Conservation (phyloP, 2,113 vertebrate genomes). For the Cyanoderma ruficeps region DNA sequence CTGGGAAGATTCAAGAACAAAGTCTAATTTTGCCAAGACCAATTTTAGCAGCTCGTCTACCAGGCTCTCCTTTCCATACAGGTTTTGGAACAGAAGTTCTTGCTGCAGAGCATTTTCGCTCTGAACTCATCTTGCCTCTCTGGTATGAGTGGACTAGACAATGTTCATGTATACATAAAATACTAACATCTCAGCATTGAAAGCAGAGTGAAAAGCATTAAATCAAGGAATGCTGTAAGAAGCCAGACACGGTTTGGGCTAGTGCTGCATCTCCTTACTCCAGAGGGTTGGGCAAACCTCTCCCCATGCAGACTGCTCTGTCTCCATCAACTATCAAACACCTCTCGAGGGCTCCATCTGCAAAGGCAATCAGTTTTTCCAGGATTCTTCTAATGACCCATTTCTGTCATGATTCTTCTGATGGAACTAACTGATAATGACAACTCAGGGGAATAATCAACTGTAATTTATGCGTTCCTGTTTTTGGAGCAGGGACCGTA, state of each 20-base stretch:
- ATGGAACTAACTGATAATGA: constrained; percentile 54
- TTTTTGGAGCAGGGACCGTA: not conserved
- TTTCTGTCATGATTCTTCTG: constrained; percentile 58
- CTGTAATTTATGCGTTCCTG: not conserved
- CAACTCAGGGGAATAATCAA: constrained; percentile 59
- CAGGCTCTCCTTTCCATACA: not conserved
- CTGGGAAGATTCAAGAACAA: not conserved
- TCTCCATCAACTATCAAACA: constrained; percentile 12
- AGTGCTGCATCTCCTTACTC: not conserved
- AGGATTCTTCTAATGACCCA: constrained; percentile 42
- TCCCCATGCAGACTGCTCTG: not conserved
- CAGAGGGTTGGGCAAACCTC: not conserved
- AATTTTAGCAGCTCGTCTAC: not conserved
- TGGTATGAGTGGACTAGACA: not conserved
- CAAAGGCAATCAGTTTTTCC: constrained; percentile 53
- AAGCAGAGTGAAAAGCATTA: not conserved
- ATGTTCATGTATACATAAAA: not conserved
- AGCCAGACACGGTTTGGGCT: constrained; percentile 4
- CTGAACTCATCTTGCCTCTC: not conserved
- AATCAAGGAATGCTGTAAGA: not conserved
- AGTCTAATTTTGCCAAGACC: not conserved
- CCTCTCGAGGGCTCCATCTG: constrained; percentile 35
- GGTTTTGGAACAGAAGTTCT: not conserved
- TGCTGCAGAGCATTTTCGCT: not conserved
- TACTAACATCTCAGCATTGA: not conserved